These are phyloP conservation scores for Camponotus fellah DNA, from an alignment of 2,888 invertebrate species.

Conservation along the genomic window DNA sequence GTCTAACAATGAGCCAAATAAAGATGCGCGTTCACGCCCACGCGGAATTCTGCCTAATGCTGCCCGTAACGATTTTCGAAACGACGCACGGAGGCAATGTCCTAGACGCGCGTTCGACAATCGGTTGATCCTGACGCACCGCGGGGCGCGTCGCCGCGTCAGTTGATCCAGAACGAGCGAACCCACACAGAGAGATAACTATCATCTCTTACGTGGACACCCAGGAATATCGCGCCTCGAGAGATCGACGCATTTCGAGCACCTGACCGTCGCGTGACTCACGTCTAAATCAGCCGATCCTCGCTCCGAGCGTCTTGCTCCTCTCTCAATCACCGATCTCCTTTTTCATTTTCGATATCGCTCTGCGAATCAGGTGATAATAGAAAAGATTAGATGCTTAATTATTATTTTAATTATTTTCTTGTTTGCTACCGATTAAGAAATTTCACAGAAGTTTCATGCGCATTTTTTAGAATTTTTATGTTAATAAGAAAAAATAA, in stretches of 20 bases:
- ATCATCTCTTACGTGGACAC: constrained; percentile 60
- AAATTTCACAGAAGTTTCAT: neutral
- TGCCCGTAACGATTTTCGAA: constrained; percentile 63
- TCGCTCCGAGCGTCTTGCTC: constrained; percentile 27
- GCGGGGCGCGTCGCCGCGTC: constrained; percentile 60
- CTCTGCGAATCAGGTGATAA: neutral
- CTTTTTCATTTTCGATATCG: constrained; percentile 19
- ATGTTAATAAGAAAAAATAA: neutral
- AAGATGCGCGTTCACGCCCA: constrained; percentile 70
- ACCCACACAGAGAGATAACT: constrained; percentile 60
- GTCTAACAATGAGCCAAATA: constrained; percentile 73
- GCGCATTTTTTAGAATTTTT: neutral
- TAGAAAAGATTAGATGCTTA: neutral
- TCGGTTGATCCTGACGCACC: constrained; percentile 63
- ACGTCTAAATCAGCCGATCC: constrained; percentile 61
- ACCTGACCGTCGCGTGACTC: constrained; percentile 66
- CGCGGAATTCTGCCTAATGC: constrained; percentile 58
- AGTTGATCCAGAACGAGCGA: constrained; percentile 58
- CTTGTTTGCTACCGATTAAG: neutral
- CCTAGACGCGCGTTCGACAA: constrained; percentile 35
- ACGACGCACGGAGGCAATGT: constrained; percentile 56
- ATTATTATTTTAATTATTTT: neutral
- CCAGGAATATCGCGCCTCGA: constrained; percentile 54
- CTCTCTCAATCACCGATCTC: constrained; percentile 37
- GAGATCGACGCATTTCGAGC: constrained; percentile 66